Conservation (phyloP, 2,797 vertebrate species). For the Sebastiscus tertius region DNA sequence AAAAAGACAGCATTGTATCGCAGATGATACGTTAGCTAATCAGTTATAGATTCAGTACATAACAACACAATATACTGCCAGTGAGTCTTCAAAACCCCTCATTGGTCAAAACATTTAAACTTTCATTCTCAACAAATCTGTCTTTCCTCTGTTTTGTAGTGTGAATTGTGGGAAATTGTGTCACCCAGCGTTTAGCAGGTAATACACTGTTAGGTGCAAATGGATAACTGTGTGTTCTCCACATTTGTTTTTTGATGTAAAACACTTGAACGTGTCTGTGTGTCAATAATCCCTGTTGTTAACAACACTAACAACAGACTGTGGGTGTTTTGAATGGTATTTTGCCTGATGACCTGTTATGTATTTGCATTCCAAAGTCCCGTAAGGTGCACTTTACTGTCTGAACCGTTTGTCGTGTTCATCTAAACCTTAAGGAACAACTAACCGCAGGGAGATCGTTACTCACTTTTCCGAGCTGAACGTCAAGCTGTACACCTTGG, state of each 20-base stretch:
- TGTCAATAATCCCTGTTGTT: slow-evolving; percentile 31
- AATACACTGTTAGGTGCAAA: slow-evolving; percentile 35
- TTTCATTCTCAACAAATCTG: slow-evolving; percentile 15
- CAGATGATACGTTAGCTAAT: neutral
- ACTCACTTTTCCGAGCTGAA: neutral
- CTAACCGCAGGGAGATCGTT: neutral
- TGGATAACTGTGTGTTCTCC: slow-evolving; percentile 28
- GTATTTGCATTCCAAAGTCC: slow-evolving; percentile 52
- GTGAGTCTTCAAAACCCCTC: neutral
- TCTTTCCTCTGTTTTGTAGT: slow-evolving; percentile 69
- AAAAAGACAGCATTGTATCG: neutral
- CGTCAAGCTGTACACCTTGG: neutral
- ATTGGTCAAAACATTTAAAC: neutral
- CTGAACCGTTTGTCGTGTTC: slow-evolving; percentile 33
- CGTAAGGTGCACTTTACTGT: slow-evolving; percentile 38
- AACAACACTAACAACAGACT: slow-evolving; percentile 46
- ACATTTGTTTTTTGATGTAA: slow-evolving; percentile 29
- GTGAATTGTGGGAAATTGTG: slow-evolving; percentile 74
- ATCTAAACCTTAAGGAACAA: slow-evolving; percentile 9
- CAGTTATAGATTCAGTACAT: neutral
- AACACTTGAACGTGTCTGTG: slow-evolving; percentile 22
- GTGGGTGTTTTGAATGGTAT: slow-evolving; percentile 45
- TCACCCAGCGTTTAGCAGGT: slow-evolving; percentile 69
- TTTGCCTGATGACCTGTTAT: slow-evolving; percentile 54
- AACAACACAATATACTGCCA: neutral